Evolutionary conservation across 1,140 invertebrate genomes (phyloP), one percentile per base, ranked within the genome.

Genomic region (Pseudomyrmex pallidus): DNA sequence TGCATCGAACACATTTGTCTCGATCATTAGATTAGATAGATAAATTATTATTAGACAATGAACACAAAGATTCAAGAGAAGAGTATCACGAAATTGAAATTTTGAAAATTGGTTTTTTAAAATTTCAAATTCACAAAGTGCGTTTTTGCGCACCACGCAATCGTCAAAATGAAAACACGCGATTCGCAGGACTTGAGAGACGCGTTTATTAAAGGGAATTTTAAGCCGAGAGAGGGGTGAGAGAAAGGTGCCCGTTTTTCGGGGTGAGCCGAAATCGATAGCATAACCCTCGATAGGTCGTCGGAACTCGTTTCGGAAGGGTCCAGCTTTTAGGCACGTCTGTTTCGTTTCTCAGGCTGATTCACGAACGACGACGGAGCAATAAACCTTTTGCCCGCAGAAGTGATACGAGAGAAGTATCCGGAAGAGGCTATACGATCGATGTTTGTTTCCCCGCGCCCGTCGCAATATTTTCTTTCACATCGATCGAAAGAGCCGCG

Each of bases 251-350:
- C 12, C 12, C 15, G 12, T 15, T 80, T 78, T 44, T 57, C 22
- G 13, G 54, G 17, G 20, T 13, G 13, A 59, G 9, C 54, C 44
- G 44, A 70, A 54, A 80, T 80, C 76, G 76, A 80, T 80, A 80
- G 20, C 64, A 63, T 22, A 17, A 70, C 66, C 76, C 76, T 62
- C 54, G 66, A 70, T 59, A 44, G 13, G 10, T 20, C 44, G 56
- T 59, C 20, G 52, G 48, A 57, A 68, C 52, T 78, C 76, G 10
- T 78, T 78, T 78, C 15, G 20, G 44, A 13, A 50, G 44, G 54
- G 76, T 80, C 54, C 56, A 70, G 15, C 35, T 35, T 35, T 15
- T 48, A 35, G 5, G 50, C 10, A 13, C 46, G 44, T 20, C 63
- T 57, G 48, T 44, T 48, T 68, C 52, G 62, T 9, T 48, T 78